These are phyloP conservation scores for Ammospiza maritima DNA, from an alignment of 2,797 vertebrate species.

Conservation along the genomic window DNA sequence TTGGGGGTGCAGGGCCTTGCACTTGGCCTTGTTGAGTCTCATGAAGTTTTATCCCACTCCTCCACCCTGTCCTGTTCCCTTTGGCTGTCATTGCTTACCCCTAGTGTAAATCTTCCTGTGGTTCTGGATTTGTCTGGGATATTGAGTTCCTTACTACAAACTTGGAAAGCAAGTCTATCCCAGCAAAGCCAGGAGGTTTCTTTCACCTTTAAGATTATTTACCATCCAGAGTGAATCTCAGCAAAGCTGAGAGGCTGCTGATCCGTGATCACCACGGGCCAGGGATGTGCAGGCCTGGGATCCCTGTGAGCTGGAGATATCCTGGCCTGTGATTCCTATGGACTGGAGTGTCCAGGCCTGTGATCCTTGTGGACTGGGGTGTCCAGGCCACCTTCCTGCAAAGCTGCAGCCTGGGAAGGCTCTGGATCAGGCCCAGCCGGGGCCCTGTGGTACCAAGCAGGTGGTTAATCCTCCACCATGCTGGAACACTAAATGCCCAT, in stretches of 20 bases:
- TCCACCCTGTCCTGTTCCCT: not conserved
- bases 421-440: not conserved
- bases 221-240: not conserved
- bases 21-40: not conserved
- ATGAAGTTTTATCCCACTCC: not conserved
- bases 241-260: not conserved
- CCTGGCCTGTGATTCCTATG: fast-evolving
- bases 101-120: not conserved
- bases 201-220: not conserved
- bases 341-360: not conserved
- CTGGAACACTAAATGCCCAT: not conserved
- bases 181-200: not conserved
- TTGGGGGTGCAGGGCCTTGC: not conserved
- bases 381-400: not conserved
- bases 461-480: fast-evolving
- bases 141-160: not conserved
- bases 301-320: not conserved
- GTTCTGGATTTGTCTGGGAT: not conserved
- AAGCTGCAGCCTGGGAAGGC: not conserved
- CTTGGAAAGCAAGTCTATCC: not conserved
- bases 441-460: not conserved
- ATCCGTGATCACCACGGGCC: fast-evolving
- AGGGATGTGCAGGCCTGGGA: not conserved
- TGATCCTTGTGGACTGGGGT: not conserved
- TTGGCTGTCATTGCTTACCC: not conserved